phyloP scores from a whole-genome alignment of 2,888 invertebrate genomes.

The Apoda limacodes region DNA sequence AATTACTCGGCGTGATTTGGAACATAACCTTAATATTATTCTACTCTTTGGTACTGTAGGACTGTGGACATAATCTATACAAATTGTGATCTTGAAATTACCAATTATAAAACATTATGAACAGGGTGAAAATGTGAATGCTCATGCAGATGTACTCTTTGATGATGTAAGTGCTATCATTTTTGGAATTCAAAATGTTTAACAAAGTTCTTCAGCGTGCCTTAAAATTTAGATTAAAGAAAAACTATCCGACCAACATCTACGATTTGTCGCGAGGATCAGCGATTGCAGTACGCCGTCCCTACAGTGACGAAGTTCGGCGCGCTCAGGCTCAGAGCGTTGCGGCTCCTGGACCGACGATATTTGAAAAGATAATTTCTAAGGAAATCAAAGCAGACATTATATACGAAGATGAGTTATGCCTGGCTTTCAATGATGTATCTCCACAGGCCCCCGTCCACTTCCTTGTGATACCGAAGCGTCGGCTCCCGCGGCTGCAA shows the following conservation, averaged over 20 bases:
- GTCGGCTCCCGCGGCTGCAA: constrained; percentile 74
- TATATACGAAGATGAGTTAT: constrained; percentile 83
- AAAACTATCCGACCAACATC: constrained; percentile 58
- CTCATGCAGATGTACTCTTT: no score
- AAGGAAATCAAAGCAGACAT: constrained; percentile 85
- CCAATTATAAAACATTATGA: no score
- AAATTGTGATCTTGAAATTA: no score
- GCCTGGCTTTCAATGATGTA: constrained; percentile 85
- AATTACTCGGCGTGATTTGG: no score
- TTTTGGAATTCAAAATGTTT: constrained; percentile 42
- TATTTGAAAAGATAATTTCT: constrained; percentile 81
- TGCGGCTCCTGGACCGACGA: constrained; percentile 63
- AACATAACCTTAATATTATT: no score
- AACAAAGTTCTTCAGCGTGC: constrained; percentile 61
- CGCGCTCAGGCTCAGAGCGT: constrained; percentile 46
- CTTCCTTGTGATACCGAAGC: constrained; percentile 86
- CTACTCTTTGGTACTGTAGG: no score
- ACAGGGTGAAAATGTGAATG: no score
- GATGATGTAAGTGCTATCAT: constrained; percentile 18
- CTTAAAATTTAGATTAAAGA: constrained; percentile 51
- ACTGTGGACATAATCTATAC: no score
- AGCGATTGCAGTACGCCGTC: constrained; percentile 44
- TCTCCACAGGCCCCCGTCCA: constrained; percentile 86
- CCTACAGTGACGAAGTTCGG: constrained; percentile 56
- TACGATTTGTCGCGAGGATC: constrained; percentile 56